Base-by-base conservation (phyloP, 2,888 invertebrate genomes). In the Therioaphis trifolii region DNA sequence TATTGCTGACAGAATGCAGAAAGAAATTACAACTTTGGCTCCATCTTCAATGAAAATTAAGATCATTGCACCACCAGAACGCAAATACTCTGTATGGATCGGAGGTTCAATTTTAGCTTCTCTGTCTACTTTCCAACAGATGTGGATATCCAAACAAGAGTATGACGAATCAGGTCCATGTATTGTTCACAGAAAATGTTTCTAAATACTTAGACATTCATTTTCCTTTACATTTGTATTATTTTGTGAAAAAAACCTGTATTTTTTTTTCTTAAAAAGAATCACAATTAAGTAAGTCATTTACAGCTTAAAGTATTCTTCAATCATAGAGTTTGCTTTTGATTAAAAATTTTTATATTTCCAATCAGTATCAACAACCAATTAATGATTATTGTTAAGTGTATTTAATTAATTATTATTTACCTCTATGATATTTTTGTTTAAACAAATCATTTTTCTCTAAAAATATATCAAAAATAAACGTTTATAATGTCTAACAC, bases 81-180 rank as follows among this genome's bases (percentile, higher is more conserved):
- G 97, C 89, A 97, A 97, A 90, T 97, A 98, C 92, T 97, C 97
- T 88, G 97, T 97, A 87, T 97, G 97, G 97, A 97, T 98, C 92
- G 97, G 97, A 89, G 97, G 97, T 87, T 97, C 97, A 89, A 97
- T 98, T 91, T 91, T 98, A 88, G 96, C 97, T 84, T 96, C 96
- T 11, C 90, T 97, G 87, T 94, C 94, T 88, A 95, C 95, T 89
- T 94, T 96, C 92, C 95, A 95, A 89, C 96, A 94, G 89, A 96
- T 96, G 93, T 97, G 96, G 96, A 96, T 96, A 92, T 96, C 95
- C 89, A 96, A 97, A 91, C 96, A 96, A 91, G 97, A 97, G 91
- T 97, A 97, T 92, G 97, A 97, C 90, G 97, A 97, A 90, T 96
- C 96, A 88, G 97, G 97, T 88, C 96, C 96, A 86, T 94, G 95